Conservation (phyloP, 2,888 invertebrate species). For the Nemapogon koenigi region DNA sequence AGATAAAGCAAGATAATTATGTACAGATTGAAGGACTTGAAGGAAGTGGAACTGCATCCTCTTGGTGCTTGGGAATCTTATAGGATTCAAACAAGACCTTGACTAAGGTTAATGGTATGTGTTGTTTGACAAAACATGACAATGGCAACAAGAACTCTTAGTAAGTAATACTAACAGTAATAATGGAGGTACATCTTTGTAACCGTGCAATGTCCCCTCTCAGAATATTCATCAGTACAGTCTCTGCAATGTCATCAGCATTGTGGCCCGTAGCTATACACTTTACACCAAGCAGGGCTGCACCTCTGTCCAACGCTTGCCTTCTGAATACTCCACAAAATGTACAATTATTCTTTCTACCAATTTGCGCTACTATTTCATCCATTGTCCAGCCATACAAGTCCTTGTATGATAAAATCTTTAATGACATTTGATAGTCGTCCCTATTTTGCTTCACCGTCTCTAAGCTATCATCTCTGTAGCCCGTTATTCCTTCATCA, state of each 20-base stretch:
- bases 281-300: slow-evolving; percentile 84
- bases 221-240: slow-evolving; percentile 96
- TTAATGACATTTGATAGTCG: slow-evolving; percentile 92
- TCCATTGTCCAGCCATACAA: slow-evolving; percentile 99
- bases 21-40: too few species aligned
- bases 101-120: too few species aligned
- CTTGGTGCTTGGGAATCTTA: too few species aligned
- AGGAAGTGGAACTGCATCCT: too few species aligned
- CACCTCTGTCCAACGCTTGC: slow-evolving; percentile 96
- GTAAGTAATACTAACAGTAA: slow-evolving; percentile 76
- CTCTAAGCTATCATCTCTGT: slow-evolving; percentile 94
- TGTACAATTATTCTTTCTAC: slow-evolving; percentile 94
- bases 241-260: slow-evolving; percentile 98
- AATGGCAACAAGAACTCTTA: too few species aligned
- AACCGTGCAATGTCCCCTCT: slow-evolving; percentile 95
- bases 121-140: too few species aligned
- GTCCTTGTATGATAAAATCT: slow-evolving; percentile 95
- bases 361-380: slow-evolving; percentile 88
- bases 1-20: too few species aligned
- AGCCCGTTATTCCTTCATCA: slow-evolving; percentile 97
- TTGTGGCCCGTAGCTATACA: slow-evolving; percentile 97
- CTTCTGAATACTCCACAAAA: slow-evolving; percentile 95
- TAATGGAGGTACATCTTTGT: slow-evolving; percentile 88
- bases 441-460: slow-evolving; percentile 94
- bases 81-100: too few species aligned